Percentiles rank a stretch among this genome's conserved stretches.
These are phyloP conservation scores for Drosophila lacertosa DNA, from an alignment of 1,140 invertebrate genomes.

Conservation along the genomic window DNA sequence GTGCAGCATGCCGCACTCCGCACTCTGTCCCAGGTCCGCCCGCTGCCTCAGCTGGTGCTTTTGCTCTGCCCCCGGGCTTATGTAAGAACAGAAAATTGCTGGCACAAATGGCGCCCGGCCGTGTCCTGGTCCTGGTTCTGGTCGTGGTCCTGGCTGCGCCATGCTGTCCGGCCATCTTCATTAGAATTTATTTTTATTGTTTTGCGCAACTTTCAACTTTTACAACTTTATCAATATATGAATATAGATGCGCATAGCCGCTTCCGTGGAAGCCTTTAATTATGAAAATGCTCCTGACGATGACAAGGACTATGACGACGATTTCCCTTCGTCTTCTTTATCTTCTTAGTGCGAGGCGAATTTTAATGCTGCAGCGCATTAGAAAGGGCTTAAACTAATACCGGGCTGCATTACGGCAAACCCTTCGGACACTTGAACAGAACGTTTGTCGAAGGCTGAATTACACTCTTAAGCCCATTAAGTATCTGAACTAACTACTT, in stretches of 20 bases:
- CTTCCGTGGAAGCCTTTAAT: constrained; percentile 61
- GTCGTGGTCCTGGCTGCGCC: constrained; percentile 45
- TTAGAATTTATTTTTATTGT: constrained; percentile 82
- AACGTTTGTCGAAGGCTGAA: no score
- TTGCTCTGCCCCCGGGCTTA: constrained; percentile 43
- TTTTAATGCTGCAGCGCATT: constrained; percentile 11
- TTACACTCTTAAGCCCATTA: no score
- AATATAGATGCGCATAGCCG: constrained; percentile 70
- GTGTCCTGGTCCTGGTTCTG: constrained; percentile 38
- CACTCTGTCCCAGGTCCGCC: neutral
- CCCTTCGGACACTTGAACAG: no score
- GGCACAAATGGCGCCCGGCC: constrained; percentile 66
- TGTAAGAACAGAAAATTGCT: constrained; percentile 76
- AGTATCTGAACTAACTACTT: no score
- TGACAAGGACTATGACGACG: constrained; percentile 18
- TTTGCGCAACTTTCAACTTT: constrained; percentile 80
- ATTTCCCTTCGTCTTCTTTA: constrained; percentile 5
- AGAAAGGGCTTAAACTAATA: constrained; percentile 5
- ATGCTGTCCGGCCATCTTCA: constrained; percentile 77
- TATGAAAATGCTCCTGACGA: constrained; percentile 53
- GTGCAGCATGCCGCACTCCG: constrained; percentile 61
- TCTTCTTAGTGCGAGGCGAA: neutral
- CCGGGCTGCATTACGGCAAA: no score
- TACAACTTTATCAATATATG: constrained; percentile 82
- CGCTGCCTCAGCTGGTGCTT: constrained; percentile 42